Percentiles rank a stretch among this genome's conserved stretches.
These are phyloP conservation scores for Leucoptera coffeella DNA, from an alignment of 2,888 invertebrate genomes.

Conservation along the genomic window DNA sequence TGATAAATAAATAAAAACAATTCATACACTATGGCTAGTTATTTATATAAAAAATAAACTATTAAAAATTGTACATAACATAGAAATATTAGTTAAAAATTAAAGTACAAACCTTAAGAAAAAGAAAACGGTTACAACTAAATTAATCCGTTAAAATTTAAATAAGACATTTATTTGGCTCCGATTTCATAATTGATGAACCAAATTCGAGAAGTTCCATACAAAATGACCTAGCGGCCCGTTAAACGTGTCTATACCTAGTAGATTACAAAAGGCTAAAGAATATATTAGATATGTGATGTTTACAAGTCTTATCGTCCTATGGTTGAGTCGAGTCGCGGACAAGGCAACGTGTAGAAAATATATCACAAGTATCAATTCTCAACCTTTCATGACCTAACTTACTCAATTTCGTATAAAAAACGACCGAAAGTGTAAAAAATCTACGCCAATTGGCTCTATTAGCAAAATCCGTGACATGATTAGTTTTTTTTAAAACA, in stretches of 20 bases:
- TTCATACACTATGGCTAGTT: constrained; percentile 11
- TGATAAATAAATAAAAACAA: neutral
- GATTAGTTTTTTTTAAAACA: too few relatives aligned
- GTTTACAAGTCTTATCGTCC: constrained; percentile 26
- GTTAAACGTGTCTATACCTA: too few relatives aligned
- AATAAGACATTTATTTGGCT: too few relatives aligned
- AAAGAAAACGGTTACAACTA: too few relatives aligned
- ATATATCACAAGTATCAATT: constrained; percentile 11
- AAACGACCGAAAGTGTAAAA: too few relatives aligned
- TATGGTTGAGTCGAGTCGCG: neutral
- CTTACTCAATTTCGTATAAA: too few relatives aligned
- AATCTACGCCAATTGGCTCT: neutral
- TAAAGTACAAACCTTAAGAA: constrained; percentile 13
- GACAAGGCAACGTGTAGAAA: constrained; percentile 3
- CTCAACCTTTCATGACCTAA: neutral
- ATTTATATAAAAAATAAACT: constrained; percentile 39
- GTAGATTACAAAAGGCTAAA: constrained; percentile 12
- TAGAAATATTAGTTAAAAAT: constrained; percentile 13
- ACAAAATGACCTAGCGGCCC: too few relatives aligned
- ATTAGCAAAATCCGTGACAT: neutral
- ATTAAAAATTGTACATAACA: constrained; percentile 27
- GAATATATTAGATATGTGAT: constrained; percentile 45
- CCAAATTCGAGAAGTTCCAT: too few relatives aligned
- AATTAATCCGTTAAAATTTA: too few relatives aligned
- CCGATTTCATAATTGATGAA: too few relatives aligned